Conservation (phyloP, 2,797 vertebrate species). For the Morus bassanus region DNA sequence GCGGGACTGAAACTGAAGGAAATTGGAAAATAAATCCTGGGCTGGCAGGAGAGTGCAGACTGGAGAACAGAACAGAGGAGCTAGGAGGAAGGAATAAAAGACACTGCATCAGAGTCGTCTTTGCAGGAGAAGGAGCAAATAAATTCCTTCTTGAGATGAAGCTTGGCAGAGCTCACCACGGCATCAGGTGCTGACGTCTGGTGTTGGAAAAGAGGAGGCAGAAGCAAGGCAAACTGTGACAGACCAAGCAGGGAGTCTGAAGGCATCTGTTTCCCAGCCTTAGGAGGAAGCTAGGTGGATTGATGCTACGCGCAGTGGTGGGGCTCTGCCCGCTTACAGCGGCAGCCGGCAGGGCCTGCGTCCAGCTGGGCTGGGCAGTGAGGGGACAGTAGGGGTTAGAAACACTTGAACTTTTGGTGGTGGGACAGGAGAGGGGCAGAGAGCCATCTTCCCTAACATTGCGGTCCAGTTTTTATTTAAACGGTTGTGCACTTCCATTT, state of each 20-base stretch:
- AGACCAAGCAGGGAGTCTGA: constrained; percentile 57
- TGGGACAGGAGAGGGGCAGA: neutral
- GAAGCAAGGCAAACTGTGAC: constrained; percentile 64
- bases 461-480: neutral
- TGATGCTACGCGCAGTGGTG: neutral
- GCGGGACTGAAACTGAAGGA: neutral
- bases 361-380: fast-evolving
- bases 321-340: neutral
- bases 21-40: constrained; percentile 46
- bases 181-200: constrained; percentile 70
- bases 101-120: neutral
- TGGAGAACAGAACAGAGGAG: neutral
- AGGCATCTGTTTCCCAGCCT: constrained; percentile 47
- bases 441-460: fast-evolving
- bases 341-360: neutral
- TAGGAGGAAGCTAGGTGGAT: neutral
- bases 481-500: neutral
- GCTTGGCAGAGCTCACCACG: constrained; percentile 47
- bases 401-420: neutral
- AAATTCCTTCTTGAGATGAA: constrained; percentile 41
- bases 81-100: neutral
- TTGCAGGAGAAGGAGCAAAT: constrained; percentile 49
- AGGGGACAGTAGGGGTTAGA: neutral
- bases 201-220: constrained; percentile 57
- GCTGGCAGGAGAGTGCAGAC: neutral